Evolutionary conservation across 2,113 vertebrate genomes (phyloP).

Genomic region (Lycaon pictus): DNA sequence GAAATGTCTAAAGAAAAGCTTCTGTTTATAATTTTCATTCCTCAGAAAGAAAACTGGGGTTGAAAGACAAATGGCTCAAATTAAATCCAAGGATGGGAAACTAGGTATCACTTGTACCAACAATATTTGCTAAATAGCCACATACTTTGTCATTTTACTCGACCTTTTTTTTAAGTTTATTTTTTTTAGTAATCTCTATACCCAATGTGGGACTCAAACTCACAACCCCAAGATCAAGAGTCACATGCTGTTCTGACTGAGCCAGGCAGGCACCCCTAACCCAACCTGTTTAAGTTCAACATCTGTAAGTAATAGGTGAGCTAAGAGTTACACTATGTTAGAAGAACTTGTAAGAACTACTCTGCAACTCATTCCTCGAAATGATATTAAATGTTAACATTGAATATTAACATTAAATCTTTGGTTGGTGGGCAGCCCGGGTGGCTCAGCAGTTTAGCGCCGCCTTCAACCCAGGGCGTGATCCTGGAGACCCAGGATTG

Average conservation of each 20-base stretch:
- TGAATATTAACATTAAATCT: conserved; percentile 27
- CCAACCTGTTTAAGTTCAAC: not conserved
- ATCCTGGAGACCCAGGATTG: too few relatives aligned
- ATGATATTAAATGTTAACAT: not conserved
- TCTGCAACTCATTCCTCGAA: not conserved
- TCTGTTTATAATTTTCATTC: conserved; percentile 26
- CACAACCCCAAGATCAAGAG: not conserved
- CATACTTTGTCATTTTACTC: not conserved
- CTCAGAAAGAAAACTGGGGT: not conserved
- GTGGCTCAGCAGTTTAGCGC: too few relatives aligned
- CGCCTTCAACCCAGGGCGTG: too few relatives aligned
- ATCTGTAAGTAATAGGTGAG: not conserved
- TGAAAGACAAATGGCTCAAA: conserved; percentile 22
- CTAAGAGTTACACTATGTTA: not conserved
- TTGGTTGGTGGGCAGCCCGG: too few relatives aligned
- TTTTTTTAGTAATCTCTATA: not conserved
- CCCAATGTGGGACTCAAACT: not conserved
- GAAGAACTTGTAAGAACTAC: not conserved
- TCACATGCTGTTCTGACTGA: not conserved
- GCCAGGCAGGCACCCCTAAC: not conserved
- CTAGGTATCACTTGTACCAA: not conserved
- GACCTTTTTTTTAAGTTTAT: not conserved
- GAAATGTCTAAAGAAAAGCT: conserved; percentile 6
- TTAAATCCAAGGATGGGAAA: conserved; percentile 12
- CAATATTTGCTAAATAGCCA: not conserved